Percentiles rank a stretch among this genome's conserved stretches.
phyloP scores from a whole-genome alignment of 2,888 invertebrate species.

The Pandemis heparana region DNA sequence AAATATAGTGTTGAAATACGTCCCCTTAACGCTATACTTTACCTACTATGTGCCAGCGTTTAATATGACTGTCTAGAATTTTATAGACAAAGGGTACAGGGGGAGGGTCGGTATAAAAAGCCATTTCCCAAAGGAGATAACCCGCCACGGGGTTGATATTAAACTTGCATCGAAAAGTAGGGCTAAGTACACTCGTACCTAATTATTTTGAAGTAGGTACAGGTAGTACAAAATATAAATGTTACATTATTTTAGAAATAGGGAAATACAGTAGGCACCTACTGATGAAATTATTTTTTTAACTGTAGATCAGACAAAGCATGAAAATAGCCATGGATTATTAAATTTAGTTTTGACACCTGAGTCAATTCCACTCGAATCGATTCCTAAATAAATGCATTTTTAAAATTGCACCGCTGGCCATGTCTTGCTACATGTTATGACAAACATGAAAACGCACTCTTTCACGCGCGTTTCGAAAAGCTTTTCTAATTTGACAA shows the following conservation, averaged over 20 bases:
- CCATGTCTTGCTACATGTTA: not conserved
- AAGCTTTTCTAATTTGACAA: not conserved
- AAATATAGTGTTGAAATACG: not conserved
- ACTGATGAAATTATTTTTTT: too few species aligned
- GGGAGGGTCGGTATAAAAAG: conserved; percentile 46
- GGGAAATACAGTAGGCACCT: too few species aligned
- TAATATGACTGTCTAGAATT: conserved; percentile 9
- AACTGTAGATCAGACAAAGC: too few species aligned
- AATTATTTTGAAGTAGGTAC: not conserved
- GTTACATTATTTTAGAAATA: too few species aligned
- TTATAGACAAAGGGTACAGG: conserved; percentile 14
- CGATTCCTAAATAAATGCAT: too few species aligned
- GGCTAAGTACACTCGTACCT: not conserved
- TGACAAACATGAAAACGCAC: not conserved
- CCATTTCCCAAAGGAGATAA: conserved; percentile 38
- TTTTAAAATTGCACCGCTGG: too few species aligned
- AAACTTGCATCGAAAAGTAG: conserved; percentile 10
- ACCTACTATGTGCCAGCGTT: not conserved
- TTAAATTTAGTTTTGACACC: too few species aligned
- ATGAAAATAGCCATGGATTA: too few species aligned
- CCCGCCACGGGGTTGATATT: conserved; percentile 14
- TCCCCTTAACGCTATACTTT: not conserved
- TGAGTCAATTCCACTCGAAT: too few species aligned
- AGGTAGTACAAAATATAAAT: not conserved
- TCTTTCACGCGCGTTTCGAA: not conserved